Conservation (phyloP, 2,797 vertebrate genomes). For the Potorous gilbertii region DNA sequence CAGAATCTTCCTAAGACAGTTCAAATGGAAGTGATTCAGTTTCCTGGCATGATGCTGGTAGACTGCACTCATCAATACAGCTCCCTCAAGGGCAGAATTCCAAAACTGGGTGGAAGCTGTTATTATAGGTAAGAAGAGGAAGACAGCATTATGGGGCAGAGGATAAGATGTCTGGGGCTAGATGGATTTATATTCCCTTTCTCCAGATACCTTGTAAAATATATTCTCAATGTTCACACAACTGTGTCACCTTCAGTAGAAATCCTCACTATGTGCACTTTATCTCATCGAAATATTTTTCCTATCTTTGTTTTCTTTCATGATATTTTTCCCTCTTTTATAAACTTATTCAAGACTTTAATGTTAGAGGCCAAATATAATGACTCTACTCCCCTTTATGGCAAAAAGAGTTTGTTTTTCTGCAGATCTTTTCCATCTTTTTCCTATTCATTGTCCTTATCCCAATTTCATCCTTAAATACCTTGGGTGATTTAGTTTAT, state of each 20-base stretch:
- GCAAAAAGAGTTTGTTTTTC: neutral
- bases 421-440: neutral
- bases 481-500: neutral
- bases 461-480: neutral
- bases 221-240: neutral
- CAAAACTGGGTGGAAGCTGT: neutral
- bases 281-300: neutral
- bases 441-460: neutral
- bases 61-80: neutral
- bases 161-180: neutral
- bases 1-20: too few species aligned
- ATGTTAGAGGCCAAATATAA: neutral
- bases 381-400: neutral
- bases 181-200: neutral
- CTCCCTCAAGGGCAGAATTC: neutral
- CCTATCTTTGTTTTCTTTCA: neutral
- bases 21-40: too few species aligned
- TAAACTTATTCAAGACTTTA: neutral
- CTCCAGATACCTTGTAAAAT: neutral
- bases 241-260: neutral
- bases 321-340: neutral
- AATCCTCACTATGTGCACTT: neutral
- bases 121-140: neutral
- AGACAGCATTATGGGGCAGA: neutral
- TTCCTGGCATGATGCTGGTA: too few species aligned